Evolutionary conservation across 1,140 invertebrate genomes (phyloP), one percentile per base, ranked within the genome.

Genomic region (Dendrolimus punctatus): DNA sequence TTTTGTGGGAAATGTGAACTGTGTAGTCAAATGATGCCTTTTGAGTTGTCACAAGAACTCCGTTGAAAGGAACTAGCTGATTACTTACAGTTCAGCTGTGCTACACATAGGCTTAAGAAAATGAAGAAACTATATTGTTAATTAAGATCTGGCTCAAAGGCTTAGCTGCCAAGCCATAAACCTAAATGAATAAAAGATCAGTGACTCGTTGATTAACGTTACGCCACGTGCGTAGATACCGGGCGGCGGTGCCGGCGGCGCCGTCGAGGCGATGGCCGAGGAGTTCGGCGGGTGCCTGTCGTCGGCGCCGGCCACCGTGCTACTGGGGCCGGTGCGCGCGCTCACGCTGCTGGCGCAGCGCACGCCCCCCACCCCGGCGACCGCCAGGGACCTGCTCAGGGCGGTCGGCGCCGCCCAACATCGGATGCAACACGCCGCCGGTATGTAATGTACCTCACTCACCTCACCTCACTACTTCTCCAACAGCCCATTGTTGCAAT

Each of bases 321-420:
- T 77, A 50, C 62, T 75, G 53, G 69, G 66, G 45, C 49, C 56
- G 48, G 59, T 57, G 59, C 70, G 74, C 6, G 79, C 76, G 42
- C 58, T 80, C 6, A 41, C 63, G 39, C 60, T 80, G 55, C 58
- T 76, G 43, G 58, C 57, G 37, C 55, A 55, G 39, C 64, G 69
- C 37, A 53, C 73, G 41, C 66, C 61, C 6, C 63, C 55, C 45
- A 40, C 64, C 8, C 51, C 51, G 43, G 39, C 55, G 48, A 49
- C 62, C 49, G 62, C 40, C 54, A 58, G 53, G 10, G 46, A 48
- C 6, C 8, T 68, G 46, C 66, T 63, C 41, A 52, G 70, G 5
- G 73, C 73, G 40, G 52, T 64, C 36, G 43, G 55, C 38, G 62
- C 73, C 36, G 40, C 74, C 37, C 68, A 72, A 37, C 68, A 71